Conservation (phyloP, 2,888 invertebrate species). For the Mythimna impura region DNA sequence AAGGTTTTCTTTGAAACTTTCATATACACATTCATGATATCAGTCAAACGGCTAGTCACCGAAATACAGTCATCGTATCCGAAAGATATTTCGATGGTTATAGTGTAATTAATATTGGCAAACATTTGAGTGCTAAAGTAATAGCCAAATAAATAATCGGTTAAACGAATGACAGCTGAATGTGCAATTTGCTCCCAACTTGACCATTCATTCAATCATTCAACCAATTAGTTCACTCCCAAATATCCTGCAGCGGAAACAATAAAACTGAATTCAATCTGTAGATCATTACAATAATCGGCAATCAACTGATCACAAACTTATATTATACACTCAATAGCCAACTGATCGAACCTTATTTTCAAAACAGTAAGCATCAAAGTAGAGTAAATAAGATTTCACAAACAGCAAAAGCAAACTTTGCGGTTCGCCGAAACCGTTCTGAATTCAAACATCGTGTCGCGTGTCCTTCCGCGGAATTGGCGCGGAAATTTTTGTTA, state of each 20-base stretch:
- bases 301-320: conserved; percentile 52
- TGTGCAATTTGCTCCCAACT: conserved; percentile 5
- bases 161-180: conserved; percentile 6
- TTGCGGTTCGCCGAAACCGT: conserved; percentile 84
- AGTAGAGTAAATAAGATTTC: conserved; percentile 61
- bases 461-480: conserved; percentile 88
- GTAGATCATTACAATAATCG: conserved; percentile 61
- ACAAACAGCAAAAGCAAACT: conserved; percentile 64
- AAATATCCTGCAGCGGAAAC: conserved; percentile 57
- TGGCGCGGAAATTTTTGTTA: conserved; percentile 90
- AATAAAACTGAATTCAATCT: conserved; percentile 61
- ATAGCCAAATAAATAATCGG: conserved; percentile 4
- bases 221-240: conserved; percentile 43
- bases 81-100: background rate
- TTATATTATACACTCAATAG: conserved; percentile 10
- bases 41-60: background rate
- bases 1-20: too few species aligned
- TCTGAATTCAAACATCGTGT: conserved; percentile 88
- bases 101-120: conserved; percentile 2
- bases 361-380: conserved; percentile 42
- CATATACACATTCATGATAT: background rate
- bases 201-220: conserved; percentile 44
- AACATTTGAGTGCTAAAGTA: conserved; percentile 14
- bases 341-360: conserved; percentile 30
- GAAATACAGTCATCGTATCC: background rate